Evolutionary conservation across 2,113 vertebrate genomes (phyloP), one percentile per base, ranked within the genome.

Genomic region (Psittacula cyanocephala): DNA sequence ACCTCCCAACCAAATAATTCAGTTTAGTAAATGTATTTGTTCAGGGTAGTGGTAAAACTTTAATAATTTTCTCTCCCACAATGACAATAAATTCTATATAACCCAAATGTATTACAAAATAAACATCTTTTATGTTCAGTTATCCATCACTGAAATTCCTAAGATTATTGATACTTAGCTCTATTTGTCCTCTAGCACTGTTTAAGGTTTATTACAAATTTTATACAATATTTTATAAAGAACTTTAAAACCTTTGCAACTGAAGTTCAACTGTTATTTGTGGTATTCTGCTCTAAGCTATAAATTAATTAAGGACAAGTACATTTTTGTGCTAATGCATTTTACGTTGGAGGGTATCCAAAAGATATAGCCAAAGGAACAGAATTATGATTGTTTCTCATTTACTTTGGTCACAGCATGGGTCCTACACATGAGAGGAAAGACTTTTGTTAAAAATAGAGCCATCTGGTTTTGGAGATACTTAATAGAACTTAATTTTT

Each of bases 81-180:
- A 11, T 10, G 12, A 23, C 49, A 86, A 81, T 86, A 65, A 93
- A 95, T 91, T 91, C 20, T 63, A 29, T 27, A 86, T 28, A 79
- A 93, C 35, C 33, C 33, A 94, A 89, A 89, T 68, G 52, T 86
- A 82, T 90, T 91, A 71, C 28, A 90, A 96, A 89, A 94, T 60
- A 95, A 96, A 69, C 37, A 93, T n/a, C 10, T 80, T 89, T 57
- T 70, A 75, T 57, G 53, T 90, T 93, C 94, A 97, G 81, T 93
- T 98, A 87, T 97, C 92, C 89, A 77, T 91, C 68, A 92, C 29
- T 67, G 62, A 96, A 97, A 97, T 91, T 93, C 91, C 69, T 96
- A 64, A 46, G 86, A 69, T 95, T 97, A 98, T 95, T 98, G 96
- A 97, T 97, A 97, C 97, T 96, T 85, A 93, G 89, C 89, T 96